Percentiles rank a stretch among this genome's conserved stretches.
Evolutionary conservation across 2,797 vertebrate species (phyloP).

Genomic region (Esox lucius): DNA sequence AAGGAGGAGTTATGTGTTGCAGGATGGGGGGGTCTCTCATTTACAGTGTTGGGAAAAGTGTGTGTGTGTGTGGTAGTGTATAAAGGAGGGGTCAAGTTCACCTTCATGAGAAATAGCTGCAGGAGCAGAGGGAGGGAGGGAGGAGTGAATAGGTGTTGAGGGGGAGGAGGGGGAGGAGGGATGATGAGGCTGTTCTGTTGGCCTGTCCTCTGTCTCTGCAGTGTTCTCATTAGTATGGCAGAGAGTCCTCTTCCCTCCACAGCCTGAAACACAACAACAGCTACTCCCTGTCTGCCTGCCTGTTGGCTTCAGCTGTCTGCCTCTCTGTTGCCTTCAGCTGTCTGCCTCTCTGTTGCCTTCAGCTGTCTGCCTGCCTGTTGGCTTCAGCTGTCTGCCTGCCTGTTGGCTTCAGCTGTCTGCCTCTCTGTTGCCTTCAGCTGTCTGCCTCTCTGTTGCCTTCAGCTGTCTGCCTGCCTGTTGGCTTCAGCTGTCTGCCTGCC

Average conservation of each 20-base stretch:
- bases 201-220: constrained; percentile 31
- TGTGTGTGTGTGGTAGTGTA: background rate
- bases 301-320: background rate
- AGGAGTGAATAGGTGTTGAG: no score
- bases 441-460: no score
- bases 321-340: background rate
- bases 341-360: no score
- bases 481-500: no score
- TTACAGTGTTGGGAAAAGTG: background rate
- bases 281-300: constrained; percentile 28
- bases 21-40: no score
- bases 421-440: no score
- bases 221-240: constrained; percentile 62
- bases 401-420: background rate
- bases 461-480: no score
- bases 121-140: background rate
- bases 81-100: background rate
- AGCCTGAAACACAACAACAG: constrained; percentile 46
- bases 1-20: no score
- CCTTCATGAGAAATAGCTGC: background rate
- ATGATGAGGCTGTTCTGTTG: constrained; percentile 11
- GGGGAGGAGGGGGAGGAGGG: constrained; percentile 24
- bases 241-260: constrained; percentile 42
- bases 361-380: constrained; percentile 22
- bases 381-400: no score